Conservation (phyloP, 2,797 vertebrate species). For the Rhodeus uyekii region DNA sequence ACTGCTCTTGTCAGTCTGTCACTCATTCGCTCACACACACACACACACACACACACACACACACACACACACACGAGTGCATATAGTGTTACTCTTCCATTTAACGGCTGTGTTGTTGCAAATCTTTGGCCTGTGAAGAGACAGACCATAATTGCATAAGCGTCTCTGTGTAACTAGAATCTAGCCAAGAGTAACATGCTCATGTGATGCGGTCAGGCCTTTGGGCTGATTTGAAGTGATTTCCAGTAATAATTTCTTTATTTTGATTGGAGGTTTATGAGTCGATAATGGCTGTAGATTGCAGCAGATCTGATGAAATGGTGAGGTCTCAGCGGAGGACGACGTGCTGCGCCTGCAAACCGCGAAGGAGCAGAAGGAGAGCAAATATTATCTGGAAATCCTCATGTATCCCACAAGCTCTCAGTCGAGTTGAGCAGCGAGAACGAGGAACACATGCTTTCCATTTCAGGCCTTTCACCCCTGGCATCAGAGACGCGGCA, state of each 20-base stretch:
- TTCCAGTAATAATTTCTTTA: background rate
- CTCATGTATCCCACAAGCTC: constrained; percentile 44
- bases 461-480: constrained; percentile 21
- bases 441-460: constrained; percentile 34
- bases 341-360: background rate
- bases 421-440: constrained; percentile 4
- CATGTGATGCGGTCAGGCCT: background rate
- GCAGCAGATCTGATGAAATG: background rate
- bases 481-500: constrained; percentile 18
- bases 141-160: background rate
- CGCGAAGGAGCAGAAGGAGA: constrained; percentile 15
- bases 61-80: background rate
- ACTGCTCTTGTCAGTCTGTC: background rate
- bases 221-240: constrained; percentile 7
- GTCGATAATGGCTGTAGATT: background rate
- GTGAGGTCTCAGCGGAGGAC: background rate
- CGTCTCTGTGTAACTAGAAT: background rate
- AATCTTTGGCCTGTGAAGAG: background rate
- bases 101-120: background rate
- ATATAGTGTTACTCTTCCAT: background rate
- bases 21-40: background rate
- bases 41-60: background rate
- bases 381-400: constrained; percentile 31
- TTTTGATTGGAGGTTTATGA: background rate
- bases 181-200: constrained; percentile 1